Conservation (phyloP, 2,888 invertebrate genomes). For the Eristalinus sepulchralis region DNA sequence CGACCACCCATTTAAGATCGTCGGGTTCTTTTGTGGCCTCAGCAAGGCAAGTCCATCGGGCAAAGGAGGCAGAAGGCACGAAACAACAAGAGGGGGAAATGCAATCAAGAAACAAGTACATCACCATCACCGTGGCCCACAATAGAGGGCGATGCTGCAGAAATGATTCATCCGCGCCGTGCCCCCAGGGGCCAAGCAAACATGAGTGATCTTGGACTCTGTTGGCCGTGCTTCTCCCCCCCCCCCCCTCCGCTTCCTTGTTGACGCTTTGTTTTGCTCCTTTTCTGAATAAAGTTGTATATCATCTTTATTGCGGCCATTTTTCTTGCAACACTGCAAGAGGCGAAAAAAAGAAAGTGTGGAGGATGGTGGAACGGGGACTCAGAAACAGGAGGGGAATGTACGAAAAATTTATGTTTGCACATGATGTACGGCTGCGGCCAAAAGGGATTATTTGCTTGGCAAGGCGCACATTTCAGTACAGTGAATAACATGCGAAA, state of each 20-base stretch:
- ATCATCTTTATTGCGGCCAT: slow-evolving; percentile 72
- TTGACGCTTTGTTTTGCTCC: slow-evolving; percentile 14
- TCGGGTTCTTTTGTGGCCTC: slow-evolving; percentile 36
- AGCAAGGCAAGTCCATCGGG: neutral
- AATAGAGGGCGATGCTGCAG: slow-evolving; percentile 14
- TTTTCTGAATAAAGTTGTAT: slow-evolving; percentile 70
- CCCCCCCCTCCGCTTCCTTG: neutral
- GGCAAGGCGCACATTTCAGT: slow-evolving; percentile 47
- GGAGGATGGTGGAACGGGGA: neutral
- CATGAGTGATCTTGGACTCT: slow-evolving; percentile 53
- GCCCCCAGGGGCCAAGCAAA: slow-evolving; percentile 48
- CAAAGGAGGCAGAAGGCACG: neutral
- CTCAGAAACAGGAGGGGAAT: neutral
- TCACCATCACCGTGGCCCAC: slow-evolving; percentile 51
- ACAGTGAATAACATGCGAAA: neutral
- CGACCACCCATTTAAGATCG: slow-evolving; percentile 54
- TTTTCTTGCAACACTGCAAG: slow-evolving; percentile 62
- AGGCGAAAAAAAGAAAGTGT: neutral
- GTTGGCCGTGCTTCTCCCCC: neutral
- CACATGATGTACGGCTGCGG: slow-evolving; percentile 29
- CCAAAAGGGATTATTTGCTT: slow-evolving; percentile 11
- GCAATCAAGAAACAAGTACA: slow-evolving; percentile 68
- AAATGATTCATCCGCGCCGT: slow-evolving; percentile 64
- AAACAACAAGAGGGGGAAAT: slow-evolving; percentile 24
- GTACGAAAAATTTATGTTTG: slow-evolving; percentile 55